Evolutionary conservation across 2,888 invertebrate genomes (phyloP), one percentile per base, ranked within the genome.

Genomic region (Rhingia campestris): DNA sequence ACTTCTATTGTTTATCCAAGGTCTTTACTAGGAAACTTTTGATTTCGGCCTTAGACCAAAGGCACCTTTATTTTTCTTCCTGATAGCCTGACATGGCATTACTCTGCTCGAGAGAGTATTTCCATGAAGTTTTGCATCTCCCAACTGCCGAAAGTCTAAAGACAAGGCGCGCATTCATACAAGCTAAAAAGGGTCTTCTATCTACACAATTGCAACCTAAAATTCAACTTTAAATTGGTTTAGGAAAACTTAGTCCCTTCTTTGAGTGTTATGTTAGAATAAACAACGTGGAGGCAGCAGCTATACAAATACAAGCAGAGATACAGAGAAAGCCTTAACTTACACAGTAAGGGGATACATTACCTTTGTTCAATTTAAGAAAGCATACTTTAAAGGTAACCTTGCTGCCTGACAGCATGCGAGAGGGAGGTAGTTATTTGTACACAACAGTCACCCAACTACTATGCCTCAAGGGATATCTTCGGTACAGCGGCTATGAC

Each of bases 191-290:
- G 33, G 35, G 33, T n/a, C 33, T 45, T 22, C 22, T 22, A 22
- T 22, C 12, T n/a, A 53, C n/a, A 10, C 32, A 10, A 12, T n/a
- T 53, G 53, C 53, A 53, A 33, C 53, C 53, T 35, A 35, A 53
- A 53, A 53, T 35, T 53, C 12, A 53, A 53, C n/a, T 12, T 53
- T 53, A 53, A 53, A 53, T 53, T 53, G 35, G 53, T 32, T 53
- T 53, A 33, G 33, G 6, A 10, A 53, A 53, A 53, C 32, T 53
- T 33, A n/a, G 33, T 35, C 32, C 32, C 5, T 32, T 33, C n/a
- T 4, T 51, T 32, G 35, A 33, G 53, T n/a, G 4, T 6, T n/a
- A 35, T 33, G 33, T 53, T 33, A 53, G 22, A 22, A 22, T 22
- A 22, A 22, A 22, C 22, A 22, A 22, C 22, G 22, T 22, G 22